Evolutionary conservation across 1,140 invertebrate genomes (phyloP).

Genomic region (Anastrepha obliqua): DNA sequence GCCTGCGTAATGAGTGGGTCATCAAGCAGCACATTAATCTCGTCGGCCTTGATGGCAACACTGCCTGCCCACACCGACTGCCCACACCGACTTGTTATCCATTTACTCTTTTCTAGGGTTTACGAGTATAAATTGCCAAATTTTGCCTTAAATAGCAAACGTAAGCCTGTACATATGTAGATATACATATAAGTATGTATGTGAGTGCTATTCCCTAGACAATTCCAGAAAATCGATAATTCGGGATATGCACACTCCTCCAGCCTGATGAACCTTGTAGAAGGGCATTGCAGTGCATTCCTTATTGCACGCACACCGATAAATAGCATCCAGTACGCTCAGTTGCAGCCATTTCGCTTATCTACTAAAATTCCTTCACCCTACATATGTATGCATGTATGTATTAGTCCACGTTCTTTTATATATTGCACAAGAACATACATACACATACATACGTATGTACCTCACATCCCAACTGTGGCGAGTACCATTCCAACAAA

Average conservation of each 20-base stretch:
- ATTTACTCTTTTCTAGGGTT: neutral
- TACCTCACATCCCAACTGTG: neutral
- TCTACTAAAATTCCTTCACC: neutral
- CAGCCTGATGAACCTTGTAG: too few relatives aligned
- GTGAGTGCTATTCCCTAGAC: too few relatives aligned
- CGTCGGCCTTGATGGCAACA: neutral
- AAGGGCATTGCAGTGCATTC: neutral
- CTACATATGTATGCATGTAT: neutral
- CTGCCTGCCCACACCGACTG: neutral
- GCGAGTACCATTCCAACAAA: neutral
- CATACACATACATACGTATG: neutral
- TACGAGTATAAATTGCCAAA: neutral
- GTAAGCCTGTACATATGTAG: neutral
- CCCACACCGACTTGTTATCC: neutral
- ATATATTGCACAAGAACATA: neutral
- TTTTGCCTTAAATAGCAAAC: neutral
- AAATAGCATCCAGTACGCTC: neutral
- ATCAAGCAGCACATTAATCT: conserved; percentile 56
- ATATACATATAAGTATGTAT: neutral
- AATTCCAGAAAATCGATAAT: neutral
- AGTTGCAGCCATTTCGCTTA: conserved; percentile 12
- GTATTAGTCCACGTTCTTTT: neutral
- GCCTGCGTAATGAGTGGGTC: conserved; percentile 53
- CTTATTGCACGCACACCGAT: neutral
- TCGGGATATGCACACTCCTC: neutral